Base-by-base conservation (phyloP, 2,113 vertebrate species). In the Pseudorectes ferrugineus region DNA sequence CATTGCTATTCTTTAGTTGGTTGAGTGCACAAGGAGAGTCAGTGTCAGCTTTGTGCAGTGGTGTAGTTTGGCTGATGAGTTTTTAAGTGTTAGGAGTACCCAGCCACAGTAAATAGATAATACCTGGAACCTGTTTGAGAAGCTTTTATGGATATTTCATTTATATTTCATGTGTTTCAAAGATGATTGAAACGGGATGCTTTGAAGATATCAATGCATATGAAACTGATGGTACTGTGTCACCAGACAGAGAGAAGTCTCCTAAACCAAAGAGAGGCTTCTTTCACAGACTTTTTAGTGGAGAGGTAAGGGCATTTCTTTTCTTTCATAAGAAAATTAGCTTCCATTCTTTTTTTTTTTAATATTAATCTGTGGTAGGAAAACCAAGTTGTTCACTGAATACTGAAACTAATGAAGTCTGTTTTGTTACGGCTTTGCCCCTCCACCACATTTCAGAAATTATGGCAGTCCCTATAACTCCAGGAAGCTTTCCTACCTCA, bases 121-220 rank as follows among this genome's bases (percentile, higher is more conserved):
- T 55, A 63, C 20, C 17, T 78, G 49, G 42, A 79, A 78, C 5
- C 5, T 81, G n/a, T 75, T 17, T 58, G 66, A 79, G 54, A 78
- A 68, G 33, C 46, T 85, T 90, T 28, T 59, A 25, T 74, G n/a
- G 43, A 9, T 92, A 43, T 76, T 80, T 93, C n/a, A 92, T 85
- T 95, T 92, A 10, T 77, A 45, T 79, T 79, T 74, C 26, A 16
- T 78, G 4, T 76, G 25, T 94, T 95, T 87, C 22, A 26, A 91
- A 99, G 99, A 99, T 99, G 98, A 99, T 99, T 31, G 99, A 99
- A 96, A 99, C 99, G 4, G 98, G 98, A 86, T 99, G 99, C 94
- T 99, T 99, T 97, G 98, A 98, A 96, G 99, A 99, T 96, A 98
- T 99, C 95, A 99, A 98, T 38, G 96, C 98, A 28, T 98, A 93